Conservation (phyloP, 2,797 vertebrate species). For the Ambastaia sidthimunki region DNA sequence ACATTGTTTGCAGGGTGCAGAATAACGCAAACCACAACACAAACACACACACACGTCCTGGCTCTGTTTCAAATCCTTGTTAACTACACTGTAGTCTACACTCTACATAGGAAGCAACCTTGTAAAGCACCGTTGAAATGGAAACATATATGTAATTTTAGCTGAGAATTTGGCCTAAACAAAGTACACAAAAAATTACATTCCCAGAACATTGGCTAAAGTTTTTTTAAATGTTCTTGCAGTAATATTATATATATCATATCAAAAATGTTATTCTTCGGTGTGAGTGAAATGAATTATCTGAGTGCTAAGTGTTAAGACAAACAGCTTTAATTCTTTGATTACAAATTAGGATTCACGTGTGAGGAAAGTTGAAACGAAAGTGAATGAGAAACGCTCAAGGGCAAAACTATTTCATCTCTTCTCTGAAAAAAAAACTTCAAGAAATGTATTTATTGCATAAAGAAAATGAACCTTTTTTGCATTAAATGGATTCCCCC, state of each 20-base stretch:
- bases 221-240: no score
- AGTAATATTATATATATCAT: no score
- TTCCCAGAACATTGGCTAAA: background rate
- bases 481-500: background rate
- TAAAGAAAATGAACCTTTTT: background rate
- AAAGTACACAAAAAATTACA: background rate
- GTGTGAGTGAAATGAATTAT: constrained; percentile 54
- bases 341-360: constrained; percentile 77
- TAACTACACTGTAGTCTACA: background rate
- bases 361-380: constrained; percentile 68
- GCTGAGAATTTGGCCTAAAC: background rate
- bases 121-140: background rate
- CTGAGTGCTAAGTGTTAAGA: constrained; percentile 72
- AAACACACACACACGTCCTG: constrained; percentile 16
- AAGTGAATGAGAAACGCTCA: constrained; percentile 47
- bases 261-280: no score
- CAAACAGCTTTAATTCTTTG: constrained; percentile 74
- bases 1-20: constrained; percentile 15
- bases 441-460: background rate
- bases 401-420: background rate
- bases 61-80: background rate
- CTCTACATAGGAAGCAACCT: background rate
- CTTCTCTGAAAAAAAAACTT: constrained; percentile 7
- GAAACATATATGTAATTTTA: background rate
- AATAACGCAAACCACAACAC: background rate